phyloP scores from a whole-genome alignment of 2,888 invertebrate genomes.

The Himalopsyche tibetana region DNA sequence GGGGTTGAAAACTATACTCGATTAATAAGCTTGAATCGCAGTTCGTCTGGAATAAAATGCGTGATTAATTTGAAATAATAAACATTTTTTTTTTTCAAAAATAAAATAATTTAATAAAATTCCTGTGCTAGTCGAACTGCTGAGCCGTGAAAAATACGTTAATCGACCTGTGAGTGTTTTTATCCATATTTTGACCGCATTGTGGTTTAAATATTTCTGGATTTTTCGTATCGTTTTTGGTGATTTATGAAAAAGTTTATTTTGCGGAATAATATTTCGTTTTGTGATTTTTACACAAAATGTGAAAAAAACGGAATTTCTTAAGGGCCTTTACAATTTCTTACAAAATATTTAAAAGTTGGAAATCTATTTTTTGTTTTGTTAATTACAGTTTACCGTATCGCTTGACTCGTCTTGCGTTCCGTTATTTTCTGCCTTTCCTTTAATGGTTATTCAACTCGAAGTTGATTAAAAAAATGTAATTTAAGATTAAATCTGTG shows the following conservation, averaged over 20 bases:
- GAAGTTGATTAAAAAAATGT: not conserved
- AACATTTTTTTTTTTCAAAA: not conserved
- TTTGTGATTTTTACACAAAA: not conserved
- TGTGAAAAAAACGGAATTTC: not conserved
- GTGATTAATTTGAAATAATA: constrained; percentile 23
- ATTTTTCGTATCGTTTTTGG: constrained; percentile 24
- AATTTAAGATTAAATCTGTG: not conserved
- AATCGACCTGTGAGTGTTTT: constrained; percentile 40
- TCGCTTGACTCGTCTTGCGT: constrained; percentile 36
- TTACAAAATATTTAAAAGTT: not conserved
- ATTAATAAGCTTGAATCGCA: not conserved
- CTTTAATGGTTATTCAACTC: constrained; percentile 40
- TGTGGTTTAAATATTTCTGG: constrained; percentile 34
- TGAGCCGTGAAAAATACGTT: constrained; percentile 40
- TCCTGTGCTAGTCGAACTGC: constrained; percentile 20
- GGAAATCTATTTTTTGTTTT: not conserved
- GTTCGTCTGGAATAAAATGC: not conserved
- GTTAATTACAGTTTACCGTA: constrained; percentile 37
- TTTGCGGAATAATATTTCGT: not conserved
- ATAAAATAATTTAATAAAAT: constrained; percentile 13
- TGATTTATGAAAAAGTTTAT: constrained; percentile 19
- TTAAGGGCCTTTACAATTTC: not conserved
- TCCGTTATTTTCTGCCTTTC: constrained; percentile 35
- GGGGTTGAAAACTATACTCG: constrained; percentile 8
- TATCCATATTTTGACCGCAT: constrained; percentile 19